Evolutionary conservation across 2,113 vertebrate genomes (phyloP).

Genomic region (Motacilla alba): DNA sequence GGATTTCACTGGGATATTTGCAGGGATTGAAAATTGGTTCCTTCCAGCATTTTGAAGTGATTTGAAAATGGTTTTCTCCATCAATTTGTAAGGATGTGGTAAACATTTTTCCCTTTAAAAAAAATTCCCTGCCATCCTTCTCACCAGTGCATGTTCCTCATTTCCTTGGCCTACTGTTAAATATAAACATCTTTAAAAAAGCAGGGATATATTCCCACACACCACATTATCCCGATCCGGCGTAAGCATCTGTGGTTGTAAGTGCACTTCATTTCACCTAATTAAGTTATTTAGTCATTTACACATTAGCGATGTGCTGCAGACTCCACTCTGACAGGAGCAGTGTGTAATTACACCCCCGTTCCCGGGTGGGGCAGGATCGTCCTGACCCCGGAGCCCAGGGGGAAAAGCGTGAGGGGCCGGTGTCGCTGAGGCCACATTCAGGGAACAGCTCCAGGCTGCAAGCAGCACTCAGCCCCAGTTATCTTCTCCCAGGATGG

Average conservation of each 20-base stretch:
- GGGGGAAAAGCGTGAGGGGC: background rate
- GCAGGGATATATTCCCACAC: background rate
- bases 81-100: background rate
- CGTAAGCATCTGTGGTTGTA: constrained; percentile 69
- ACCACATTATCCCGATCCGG: constrained; percentile 58
- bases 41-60: background rate
- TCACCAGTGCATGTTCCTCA: background rate
- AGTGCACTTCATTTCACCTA: constrained; percentile 79
- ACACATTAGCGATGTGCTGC: constrained; percentile 70
- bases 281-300: constrained; percentile 81
- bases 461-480: no score
- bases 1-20: background rate
- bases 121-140: background rate
- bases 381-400: constrained; percentile 51
- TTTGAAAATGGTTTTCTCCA: background rate
- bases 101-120: background rate
- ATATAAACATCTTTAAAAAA: background rate
- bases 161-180: constrained; percentile 47
- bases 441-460: background rate
- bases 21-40: background rate
- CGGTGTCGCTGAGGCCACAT: no score
- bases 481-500: background rate
- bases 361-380: constrained; percentile 50
- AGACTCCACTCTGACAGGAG: constrained; percentile 71
- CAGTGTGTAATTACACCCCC: constrained; percentile 63